Percentiles rank a stretch among this genome's conserved stretches.
Conservation (phyloP, 2,797 vertebrate species). For the Yasuhikotakia modesta region DNA sequence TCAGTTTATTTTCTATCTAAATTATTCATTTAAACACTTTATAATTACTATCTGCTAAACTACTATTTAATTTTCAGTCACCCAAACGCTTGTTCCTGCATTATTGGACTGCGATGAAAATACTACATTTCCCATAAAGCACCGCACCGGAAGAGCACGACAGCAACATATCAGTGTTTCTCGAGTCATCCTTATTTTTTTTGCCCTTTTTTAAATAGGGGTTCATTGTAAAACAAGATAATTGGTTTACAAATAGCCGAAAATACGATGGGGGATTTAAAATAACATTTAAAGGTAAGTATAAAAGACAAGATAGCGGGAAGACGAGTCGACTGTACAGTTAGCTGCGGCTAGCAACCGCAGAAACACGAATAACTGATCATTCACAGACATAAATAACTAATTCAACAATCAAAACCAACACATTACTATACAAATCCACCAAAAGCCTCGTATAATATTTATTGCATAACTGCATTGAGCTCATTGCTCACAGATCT, state of each 20-base stretch:
- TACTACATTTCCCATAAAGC: conserved; percentile 55
- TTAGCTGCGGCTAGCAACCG: conserved; percentile 43
- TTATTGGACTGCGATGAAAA: not conserved
- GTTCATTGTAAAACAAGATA: not conserved
- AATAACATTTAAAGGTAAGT: conserved; percentile 44
- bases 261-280: not conserved
- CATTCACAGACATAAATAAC: not conserved
- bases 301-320: not conserved
- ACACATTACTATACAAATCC: not conserved
- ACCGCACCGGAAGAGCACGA: conserved; percentile 37
- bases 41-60: too few species aligned
- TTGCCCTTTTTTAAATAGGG: conserved; percentile 27
- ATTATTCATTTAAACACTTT: not conserved
- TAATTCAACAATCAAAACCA: not conserved
- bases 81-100: not conserved
- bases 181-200: not conserved
- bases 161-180: conserved; percentile 4
- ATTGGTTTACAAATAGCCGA: not conserved
- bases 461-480: not conserved
- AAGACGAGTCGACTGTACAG: not conserved
- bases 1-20: not conserved
- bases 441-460: not conserved
- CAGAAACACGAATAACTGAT: conserved; percentile 4
- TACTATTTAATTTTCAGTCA: not conserved
- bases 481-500: not conserved